Evolutionary conservation across 2,113 vertebrate genomes (phyloP).

Genomic region (Sclerurus mexicanus): DNA sequence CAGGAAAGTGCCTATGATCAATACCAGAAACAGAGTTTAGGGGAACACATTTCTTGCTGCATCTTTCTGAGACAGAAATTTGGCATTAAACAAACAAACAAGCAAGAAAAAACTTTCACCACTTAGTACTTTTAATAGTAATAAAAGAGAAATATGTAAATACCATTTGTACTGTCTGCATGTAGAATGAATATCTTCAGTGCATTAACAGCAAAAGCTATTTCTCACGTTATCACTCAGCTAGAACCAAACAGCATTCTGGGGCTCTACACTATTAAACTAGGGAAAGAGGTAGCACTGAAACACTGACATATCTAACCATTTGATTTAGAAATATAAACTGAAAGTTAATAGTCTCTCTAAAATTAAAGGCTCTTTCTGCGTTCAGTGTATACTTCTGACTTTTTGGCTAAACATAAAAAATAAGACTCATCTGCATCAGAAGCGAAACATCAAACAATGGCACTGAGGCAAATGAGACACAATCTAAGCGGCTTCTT

Average conservation of each 20-base stretch:
- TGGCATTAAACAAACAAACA: background rate
- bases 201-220: background rate
- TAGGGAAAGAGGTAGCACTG: background rate
- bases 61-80: background rate
- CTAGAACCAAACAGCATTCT: background rate
- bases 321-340: background rate
- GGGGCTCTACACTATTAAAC: background rate
- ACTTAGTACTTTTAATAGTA: background rate
- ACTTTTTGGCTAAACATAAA: background rate
- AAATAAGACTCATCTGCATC: background rate
- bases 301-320: background rate
- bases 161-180: background rate
- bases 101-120: background rate
- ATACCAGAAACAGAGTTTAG: background rate
- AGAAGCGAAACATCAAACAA: background rate
- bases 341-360: background rate
- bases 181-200: background rate
- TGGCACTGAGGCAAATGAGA: background rate
- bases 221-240: background rate
- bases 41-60: background rate
- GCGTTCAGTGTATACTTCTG: background rate
- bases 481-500: background rate
- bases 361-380: background rate
- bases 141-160: background rate
- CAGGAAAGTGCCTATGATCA: background rate